Base-by-base conservation (phyloP, 1,140 invertebrate species). In the Saccostrea glomerata region DNA sequence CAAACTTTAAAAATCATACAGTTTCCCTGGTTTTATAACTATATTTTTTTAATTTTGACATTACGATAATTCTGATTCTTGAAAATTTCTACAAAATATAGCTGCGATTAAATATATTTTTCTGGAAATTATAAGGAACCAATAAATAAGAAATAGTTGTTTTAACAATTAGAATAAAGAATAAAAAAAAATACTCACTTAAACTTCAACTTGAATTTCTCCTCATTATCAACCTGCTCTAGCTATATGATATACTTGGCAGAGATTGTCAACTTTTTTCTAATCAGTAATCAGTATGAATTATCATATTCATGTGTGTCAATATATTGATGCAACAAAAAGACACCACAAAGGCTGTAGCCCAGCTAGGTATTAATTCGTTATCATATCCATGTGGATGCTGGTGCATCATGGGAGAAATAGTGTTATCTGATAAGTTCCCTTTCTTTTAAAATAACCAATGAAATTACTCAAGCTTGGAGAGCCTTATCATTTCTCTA, bases 291-390 rank as follows among this genome's bases (percentile, higher is more conserved):
- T 30, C 23, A 30, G 70, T 30, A 40, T 36, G 11, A 30, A 30
- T 77, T 77, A 77, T 77, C 70, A 77, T 36, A 77, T 77, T 77
- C 23, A 73, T 73, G 66, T 73, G 23, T 77, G 30, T 77, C 23
- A 77, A 30, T 36, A 77, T 40, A 77, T 77, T 30, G 70, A 77
- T 36, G 15, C 70, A 77, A 30, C 70, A 77, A 63, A 77, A 77
- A 77, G 70, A 77, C 25, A 13, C 25, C 15, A 17, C n/a, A 17
- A 63, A 47, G 47, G 47, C 47, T 47, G 47, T 20, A 60, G 20
- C 11, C 25, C 25, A 73, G 23, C 66, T 73, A 13, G 23, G 25
- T 36, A 77, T 30, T 30, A 25, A 73, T 77, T 77, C 25, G 70
- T 36, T 30, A 77, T 77, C 70, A 77, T 30, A 77, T 30, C 70